Evolutionary conservation across 2,888 invertebrate species (phyloP), one percentile per base, ranked within the genome.

Genomic region (Lithophane ornitopus): DNA sequence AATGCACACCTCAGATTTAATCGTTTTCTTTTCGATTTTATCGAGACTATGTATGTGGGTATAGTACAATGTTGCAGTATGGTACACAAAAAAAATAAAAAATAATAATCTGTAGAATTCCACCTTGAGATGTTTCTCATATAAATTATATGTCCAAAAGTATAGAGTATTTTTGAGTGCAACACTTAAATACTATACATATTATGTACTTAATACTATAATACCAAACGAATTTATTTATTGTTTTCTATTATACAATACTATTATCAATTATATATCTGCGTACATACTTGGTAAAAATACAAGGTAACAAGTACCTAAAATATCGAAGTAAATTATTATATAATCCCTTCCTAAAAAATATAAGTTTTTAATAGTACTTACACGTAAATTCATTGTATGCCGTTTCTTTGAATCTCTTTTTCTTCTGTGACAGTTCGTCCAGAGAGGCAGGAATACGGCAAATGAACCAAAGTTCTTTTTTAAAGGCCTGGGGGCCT

Each of bases 211-310:
- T 52, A 52, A 56, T 61, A 59, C 19, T 49, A 46, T 19, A 68
- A 56, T 34, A 66, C 46, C 19, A 56, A 68, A 61, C 85, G 81
- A 80, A 82, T 80, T 84, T 82, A 84, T 79, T 26, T 54, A 62
- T 81, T 28, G 28, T 41, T 80, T 72, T 66, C 26, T 59, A 67
- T 54, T 54, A 54, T 39, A 56, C 39, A 62, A 63, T 34, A 62
- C 44, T 49, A 28, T 44, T 70, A 56, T 54, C 39, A 65, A 52
- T 68, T 39, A 44, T 63, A 11, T 56, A 74, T 41, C n/a, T 58
- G 62, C 12, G 28, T 81, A 54, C 28, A 39, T 58, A 74, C 26
- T 70, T 59, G 12, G 46, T 39, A 28, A 46, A 56, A 44, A 26
- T 22, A 56, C 44, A 39, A 41, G 39, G 19, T 73, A 34, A 46